These are phyloP conservation scores for Asobara japonica DNA, from an alignment of 1,140 invertebrate genomes.

Conservation along the genomic window DNA sequence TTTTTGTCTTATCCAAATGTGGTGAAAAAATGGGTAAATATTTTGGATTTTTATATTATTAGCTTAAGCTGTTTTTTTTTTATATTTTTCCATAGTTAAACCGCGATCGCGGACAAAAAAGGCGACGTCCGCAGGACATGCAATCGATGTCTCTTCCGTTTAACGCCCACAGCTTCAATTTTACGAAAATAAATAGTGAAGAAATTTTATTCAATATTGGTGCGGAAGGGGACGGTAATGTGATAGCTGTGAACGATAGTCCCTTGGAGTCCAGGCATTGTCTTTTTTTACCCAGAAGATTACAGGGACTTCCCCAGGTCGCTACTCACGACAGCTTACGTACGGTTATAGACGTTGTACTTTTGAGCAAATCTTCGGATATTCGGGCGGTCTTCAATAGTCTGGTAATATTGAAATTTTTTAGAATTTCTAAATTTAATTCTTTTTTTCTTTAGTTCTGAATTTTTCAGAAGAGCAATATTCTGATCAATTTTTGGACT, in stretches of 20 bases:
- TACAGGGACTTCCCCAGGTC: constrained; percentile 71
- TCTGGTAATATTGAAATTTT: too few species aligned
- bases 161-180: constrained; percentile 73
- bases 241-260: constrained; percentile 75
- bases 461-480: too few species aligned
- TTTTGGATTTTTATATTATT: too few species aligned
- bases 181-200: constrained; percentile 70
- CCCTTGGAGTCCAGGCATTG: constrained; percentile 76
- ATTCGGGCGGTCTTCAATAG: constrained; percentile 80
- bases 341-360: constrained; percentile 64
- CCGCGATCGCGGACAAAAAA: constrained; percentile 68
- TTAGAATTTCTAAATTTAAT: too few species aligned
- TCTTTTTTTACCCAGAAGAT: constrained; percentile 72
- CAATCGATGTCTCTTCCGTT: constrained; percentile 70
- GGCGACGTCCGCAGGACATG: constrained; percentile 72
- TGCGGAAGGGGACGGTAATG: constrained; percentile 52
- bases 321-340: constrained; percentile 63
- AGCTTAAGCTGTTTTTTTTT: too few species aligned
- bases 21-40: too few species aligned
- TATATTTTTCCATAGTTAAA: constrained; percentile 69
- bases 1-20: too few species aligned
- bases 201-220: constrained; percentile 70
- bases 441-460: too few species aligned
- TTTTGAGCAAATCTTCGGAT: constrained; percentile 67
- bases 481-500: too few species aligned